Evolutionary conservation across 2,113 vertebrate species (phyloP), one percentile per base, ranked within the genome.

Genomic region (Heterotis niloticus): DNA sequence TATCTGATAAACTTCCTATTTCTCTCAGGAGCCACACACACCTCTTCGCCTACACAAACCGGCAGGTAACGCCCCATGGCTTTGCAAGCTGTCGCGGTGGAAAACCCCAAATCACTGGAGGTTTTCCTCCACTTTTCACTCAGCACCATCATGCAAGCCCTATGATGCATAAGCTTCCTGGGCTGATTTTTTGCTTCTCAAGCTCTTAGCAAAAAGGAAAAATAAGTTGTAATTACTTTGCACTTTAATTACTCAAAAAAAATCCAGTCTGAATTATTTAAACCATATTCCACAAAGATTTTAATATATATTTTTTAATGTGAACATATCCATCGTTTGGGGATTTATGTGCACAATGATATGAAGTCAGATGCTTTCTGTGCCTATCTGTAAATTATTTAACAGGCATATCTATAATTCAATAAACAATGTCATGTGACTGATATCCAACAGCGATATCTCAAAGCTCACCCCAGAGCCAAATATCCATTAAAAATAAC

Each of bases 401-500:
- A 64, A 29, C 17, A 18, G 10, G n/a, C 16, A 52, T 80, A 79
- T 54, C 78, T 72, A 83, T 62, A 79, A 86, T 86, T 82, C 79
- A 87, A 88, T 76, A 80, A 82, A 80, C 74, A 81, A 81, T 73
- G 81, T 83, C 67, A 2, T 76, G 69, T 81, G 86, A 79, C 71
- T 76, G 78, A 78, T 57, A 67, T 82, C 34, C 73, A 80, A 77
- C 76, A 76, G 75, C 23, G 62, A 66, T 78, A 73, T 78, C 62
- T 79, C 60, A 74, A 74, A 64, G 62, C 70, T 73, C 70, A 28
- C 60, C 70, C 69, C n/a, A 52, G 14, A 79, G 23, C 59, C 69
- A 79, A 52, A 62, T 23, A 69, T 74, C 34, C 69, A 74, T 66
- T 64, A 74, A 74, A 64, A 52, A 79, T 74, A 64, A 64, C 67